Evolutionary conservation across 1,140 invertebrate genomes (phyloP).

Genomic region (Nilaparvata lugens): DNA sequence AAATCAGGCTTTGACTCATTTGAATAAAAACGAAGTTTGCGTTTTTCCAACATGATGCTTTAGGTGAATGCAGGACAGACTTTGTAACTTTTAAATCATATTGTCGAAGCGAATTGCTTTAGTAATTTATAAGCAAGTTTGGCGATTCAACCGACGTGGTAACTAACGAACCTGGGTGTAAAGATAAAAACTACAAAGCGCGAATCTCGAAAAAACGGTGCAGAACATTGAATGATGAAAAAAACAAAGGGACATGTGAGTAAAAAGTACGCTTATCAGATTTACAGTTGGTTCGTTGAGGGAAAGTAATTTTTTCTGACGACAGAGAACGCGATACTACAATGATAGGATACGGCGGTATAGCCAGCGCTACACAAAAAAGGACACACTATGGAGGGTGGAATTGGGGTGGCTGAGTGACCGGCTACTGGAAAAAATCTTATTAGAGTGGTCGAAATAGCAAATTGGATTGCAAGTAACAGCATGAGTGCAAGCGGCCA

Average conservation of each 20-base stretch:
- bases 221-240: neutral
- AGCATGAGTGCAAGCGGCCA: too few species aligned
- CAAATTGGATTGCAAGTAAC: conserved; percentile 21
- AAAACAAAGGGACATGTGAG: conserved; percentile 3
- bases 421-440: conserved; percentile 16
- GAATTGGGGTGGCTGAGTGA: conserved; percentile 6
- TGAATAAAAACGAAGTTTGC: too few species aligned
- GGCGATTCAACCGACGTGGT: too few species aligned
- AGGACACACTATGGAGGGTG: neutral
- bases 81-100: too few species aligned
- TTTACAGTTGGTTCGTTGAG: neutral
- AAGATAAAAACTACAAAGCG: too few species aligned
- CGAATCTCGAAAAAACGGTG: neutral
- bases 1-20: too few species aligned
- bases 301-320: conserved; percentile 1
- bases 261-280: neutral
- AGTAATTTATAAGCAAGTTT: too few species aligned
- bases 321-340: neutral
- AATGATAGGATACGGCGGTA: conserved; percentile 1
- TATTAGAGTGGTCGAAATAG: conserved; percentile 24
- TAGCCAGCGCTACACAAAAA: conserved; percentile 11
- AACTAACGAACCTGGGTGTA: too few species aligned
- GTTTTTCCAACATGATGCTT: too few species aligned
- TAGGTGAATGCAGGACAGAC: too few species aligned
- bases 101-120: too few species aligned